Conservation (phyloP, 1,140 invertebrate species). For the Telenomus remus region DNA sequence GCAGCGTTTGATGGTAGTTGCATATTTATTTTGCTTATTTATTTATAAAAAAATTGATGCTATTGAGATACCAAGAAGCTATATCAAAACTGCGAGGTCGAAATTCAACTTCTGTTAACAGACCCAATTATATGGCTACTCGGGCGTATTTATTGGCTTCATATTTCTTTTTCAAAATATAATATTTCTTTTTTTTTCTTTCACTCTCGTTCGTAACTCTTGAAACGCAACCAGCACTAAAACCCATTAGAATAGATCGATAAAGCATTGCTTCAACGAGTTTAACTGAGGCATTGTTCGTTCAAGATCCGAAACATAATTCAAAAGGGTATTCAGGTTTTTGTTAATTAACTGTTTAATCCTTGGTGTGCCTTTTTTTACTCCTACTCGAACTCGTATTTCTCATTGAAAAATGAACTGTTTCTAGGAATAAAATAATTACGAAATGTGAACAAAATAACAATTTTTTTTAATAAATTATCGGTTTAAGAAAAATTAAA, state of each 20-base stretch:
- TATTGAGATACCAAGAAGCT: neutral
- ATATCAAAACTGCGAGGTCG: slow-evolving; percentile 10
- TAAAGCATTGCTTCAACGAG: slow-evolving; percentile 18
- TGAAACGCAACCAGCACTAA: slow-evolving; percentile 7
- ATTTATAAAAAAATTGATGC: neutral
- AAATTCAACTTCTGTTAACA: slow-evolving; percentile 18
- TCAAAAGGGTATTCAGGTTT: neutral
- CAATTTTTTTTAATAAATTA: too few species aligned
- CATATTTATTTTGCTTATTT: too few species aligned
- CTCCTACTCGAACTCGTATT: too few species aligned
- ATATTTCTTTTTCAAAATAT: slow-evolving; percentile 12
- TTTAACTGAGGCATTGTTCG: neutral
- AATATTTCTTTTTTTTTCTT: slow-evolving; percentile 15
- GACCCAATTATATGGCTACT: slow-evolving; percentile 16
- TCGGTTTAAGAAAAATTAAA: too few species aligned
- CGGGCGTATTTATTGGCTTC: slow-evolving; percentile 13
- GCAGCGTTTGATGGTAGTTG: too few species aligned
- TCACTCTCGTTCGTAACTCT: slow-evolving; percentile 12
- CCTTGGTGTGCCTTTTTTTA: too few species aligned
- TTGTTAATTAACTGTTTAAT: too few species aligned
- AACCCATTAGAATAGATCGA: slow-evolving; percentile 27
- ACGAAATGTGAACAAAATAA: too few species aligned
- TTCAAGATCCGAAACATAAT: too few species aligned
- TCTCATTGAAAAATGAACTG: too few species aligned
- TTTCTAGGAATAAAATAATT: too few species aligned